A percentile compares a stretch with the other conserved stretches of the same genome.
phyloP scores from a whole-genome alignment of 2,113 vertebrate species.

The Ceyx cyanopectus region DNA sequence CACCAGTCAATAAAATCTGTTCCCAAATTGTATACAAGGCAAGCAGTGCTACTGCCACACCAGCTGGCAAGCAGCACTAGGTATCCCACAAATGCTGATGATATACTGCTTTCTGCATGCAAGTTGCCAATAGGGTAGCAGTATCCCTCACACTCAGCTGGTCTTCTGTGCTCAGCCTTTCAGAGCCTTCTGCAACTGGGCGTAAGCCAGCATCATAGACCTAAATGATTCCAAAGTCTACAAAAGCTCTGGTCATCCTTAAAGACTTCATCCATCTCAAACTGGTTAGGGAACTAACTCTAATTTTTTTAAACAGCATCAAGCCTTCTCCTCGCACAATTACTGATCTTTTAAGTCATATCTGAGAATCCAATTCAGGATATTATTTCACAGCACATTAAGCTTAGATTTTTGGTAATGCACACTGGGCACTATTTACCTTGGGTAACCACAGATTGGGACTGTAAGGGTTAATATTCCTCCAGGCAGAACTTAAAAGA shows the following conservation, averaged over 20 bases:
- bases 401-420: not conserved
- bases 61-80: not conserved
- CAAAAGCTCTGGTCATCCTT: not conserved
- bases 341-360: not conserved
- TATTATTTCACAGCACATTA: not conserved
- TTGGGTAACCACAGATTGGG: not conserved
- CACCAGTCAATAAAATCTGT: not conserved
- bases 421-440: not conserved
- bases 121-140: not conserved
- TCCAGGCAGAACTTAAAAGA: not conserved
- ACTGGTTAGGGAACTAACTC: not conserved
- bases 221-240: not conserved
- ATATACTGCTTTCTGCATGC: accelerated
- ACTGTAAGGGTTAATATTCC: not conserved
- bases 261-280: not conserved
- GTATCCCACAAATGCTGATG: not conserved
- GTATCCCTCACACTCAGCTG: not conserved
- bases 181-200: not conserved
- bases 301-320: not conserved
- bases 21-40: not conserved
- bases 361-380: not conserved
- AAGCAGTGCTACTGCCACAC: not conserved
- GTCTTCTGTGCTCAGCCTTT: not conserved
- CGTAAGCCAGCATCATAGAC: not conserved
- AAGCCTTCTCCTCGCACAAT: not conserved